A percentile compares a stretch with the other conserved stretches of the same genome.
Evolutionary conservation across 2,113 vertebrate species (phyloP).

Genomic region (Pedionomus torquatus): DNA sequence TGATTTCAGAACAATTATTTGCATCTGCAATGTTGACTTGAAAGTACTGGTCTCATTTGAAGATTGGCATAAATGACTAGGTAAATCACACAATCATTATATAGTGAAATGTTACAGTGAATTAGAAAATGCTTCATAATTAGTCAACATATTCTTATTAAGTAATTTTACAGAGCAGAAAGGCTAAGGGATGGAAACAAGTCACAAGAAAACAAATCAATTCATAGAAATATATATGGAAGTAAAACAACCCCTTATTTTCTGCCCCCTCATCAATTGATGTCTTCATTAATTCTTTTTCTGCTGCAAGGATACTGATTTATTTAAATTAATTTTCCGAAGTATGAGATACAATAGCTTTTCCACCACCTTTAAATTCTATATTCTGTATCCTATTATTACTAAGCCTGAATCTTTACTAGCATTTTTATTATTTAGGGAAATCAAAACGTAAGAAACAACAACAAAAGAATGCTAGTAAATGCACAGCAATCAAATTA

Average conservation of each 20-base stretch:
- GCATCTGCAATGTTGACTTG: background rate
- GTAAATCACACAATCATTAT: background rate
- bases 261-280: rapidly evolving
- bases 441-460: background rate
- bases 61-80: background rate
- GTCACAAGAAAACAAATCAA: background rate
- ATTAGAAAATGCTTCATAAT: background rate
- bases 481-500: background rate
- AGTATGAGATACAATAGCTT: background rate
- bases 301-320: background rate
- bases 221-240: background rate
- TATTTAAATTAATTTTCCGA: background rate
- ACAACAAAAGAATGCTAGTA: background rate
- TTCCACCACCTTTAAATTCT: background rate
- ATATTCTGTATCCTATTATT: background rate
- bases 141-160: background rate
- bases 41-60: background rate
- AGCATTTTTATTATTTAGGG: background rate
- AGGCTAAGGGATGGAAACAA: background rate
- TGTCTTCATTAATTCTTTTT: background rate
- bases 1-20: background rate
- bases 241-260: background rate
- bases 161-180: background rate
- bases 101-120: background rate
- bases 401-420: background rate